phyloP scores from a whole-genome alignment of 2,888 invertebrate species.

The Prosapia bicincta region DNA sequence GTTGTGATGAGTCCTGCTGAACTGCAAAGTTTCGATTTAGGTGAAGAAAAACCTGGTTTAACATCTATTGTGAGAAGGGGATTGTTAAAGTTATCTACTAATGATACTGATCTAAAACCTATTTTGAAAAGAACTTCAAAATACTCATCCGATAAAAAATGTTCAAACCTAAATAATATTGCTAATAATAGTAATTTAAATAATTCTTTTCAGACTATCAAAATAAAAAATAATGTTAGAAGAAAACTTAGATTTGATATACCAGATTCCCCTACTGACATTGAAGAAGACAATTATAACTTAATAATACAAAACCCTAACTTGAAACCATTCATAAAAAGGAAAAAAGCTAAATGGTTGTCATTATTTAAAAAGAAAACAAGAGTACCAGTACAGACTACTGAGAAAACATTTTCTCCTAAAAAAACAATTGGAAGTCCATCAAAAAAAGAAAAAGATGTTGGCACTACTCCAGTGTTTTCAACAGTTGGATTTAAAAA shows the following conservation, averaged over 20 bases:
- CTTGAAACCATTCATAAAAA: conserved; percentile 16
- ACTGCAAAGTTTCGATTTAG: conserved; percentile 26
- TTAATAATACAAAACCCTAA: neutral
- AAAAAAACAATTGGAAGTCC: conserved; percentile 2
- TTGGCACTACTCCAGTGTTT: conserved; percentile 23
- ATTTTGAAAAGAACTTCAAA: conserved; percentile 19
- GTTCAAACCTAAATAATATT: neutral
- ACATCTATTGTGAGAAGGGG: neutral
- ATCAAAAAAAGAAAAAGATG: conserved; percentile 10
- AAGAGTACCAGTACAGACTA: conserved; percentile 4
- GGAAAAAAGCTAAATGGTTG: conserved; percentile 21
- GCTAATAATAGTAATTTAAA: conserved; percentile 12
- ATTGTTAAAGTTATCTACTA: neutral
- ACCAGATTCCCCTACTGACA: conserved; percentile 30
- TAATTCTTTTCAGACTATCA: conserved; percentile 9
- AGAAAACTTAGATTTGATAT: conserved; percentile 37
- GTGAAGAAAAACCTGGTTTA: conserved; percentile 1
- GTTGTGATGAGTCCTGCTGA: conserved; percentile 31
- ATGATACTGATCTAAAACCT: conserved; percentile 14
- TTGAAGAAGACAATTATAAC: conserved; percentile 22
- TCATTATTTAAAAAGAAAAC: conserved; percentile 23
- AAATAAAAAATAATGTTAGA: conserved; percentile 21
- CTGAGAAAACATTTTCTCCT: conserved; percentile 2
- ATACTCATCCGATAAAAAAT: neutral
- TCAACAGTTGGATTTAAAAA: conserved; percentile 25